Evolutionary conservation across 2,797 vertebrate species (phyloP), one percentile per base, ranked within the genome.

Genomic region (Characodon lateralis): DNA sequence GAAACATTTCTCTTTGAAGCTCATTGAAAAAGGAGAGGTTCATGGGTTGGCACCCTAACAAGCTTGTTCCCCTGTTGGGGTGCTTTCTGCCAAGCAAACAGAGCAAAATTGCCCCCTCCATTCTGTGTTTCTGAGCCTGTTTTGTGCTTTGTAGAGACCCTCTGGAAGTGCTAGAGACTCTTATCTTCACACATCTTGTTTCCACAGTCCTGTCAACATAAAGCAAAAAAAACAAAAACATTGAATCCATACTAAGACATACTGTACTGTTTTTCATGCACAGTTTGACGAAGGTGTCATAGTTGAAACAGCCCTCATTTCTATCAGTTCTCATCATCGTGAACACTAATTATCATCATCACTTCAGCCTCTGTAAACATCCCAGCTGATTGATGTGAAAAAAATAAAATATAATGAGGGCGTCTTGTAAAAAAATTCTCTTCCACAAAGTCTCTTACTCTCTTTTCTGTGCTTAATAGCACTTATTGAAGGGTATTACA

Each of bases 401-500:
- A 80, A 75, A 75, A 80, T 72, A 82, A 90, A 86, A 80, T 24
- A 85, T 89, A 63, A 76, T 78, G 90, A 86, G 86, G 83, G 82
- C 81, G 88, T 90, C 80, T 77, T 90, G 89, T 89, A 78, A 86
- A 70, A 90, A 70, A 91, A 84, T 82, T 81, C 86, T 85, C 46
- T 73, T 82, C 78, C 73, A 31, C 78, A 82, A 80, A 84, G 79
- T 85, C 83, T 76, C 70, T 85, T 81, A 78, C 56, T 80, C 26
- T 85, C 81, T 84, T 87, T 81, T 84, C 78, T 77, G 74, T 88
- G 82, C 82, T 88, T 92, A 90, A 91, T 88, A 86, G 89, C 87
- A 87, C 85, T 92, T 89, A 92, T 86, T 83, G 83, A 88, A 85
- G 89, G 88, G 85, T 85, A 87, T 91, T 92, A 90, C 83, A 85